Evolutionary conservation across 2,888 invertebrate species (phyloP).

Genomic region (Drosophila meridionalis): DNA sequence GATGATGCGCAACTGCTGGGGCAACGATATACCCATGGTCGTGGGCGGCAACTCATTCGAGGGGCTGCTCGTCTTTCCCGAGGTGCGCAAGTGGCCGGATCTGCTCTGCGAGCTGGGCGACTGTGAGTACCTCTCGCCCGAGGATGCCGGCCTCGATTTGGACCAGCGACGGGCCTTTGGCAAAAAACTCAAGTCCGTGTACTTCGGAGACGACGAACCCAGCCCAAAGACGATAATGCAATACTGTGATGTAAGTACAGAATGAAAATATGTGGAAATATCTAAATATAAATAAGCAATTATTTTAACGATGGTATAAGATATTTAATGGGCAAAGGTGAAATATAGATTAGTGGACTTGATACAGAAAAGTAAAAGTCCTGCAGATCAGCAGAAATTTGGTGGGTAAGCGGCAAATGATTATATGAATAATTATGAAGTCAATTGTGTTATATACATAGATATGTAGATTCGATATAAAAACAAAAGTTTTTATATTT

Average conservation of each 20-base stretch:
- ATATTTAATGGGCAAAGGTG: too few relatives aligned
- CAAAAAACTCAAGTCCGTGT: conserved; percentile 83
- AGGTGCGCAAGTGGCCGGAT: conserved; percentile 81
- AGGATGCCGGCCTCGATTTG: conserved; percentile 73
- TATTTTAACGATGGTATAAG: not conserved
- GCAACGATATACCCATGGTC: conserved; percentile 83
- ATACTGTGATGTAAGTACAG: conserved; percentile 82
- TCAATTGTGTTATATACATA: too few relatives aligned
- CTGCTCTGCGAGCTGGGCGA: conserved; percentile 75
- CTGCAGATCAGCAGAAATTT: too few relatives aligned
- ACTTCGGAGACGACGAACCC: conserved; percentile 85
- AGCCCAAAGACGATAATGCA: conserved; percentile 82
- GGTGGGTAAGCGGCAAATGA: too few relatives aligned
- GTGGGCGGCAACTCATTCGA: conserved; percentile 84
- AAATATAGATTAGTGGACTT: too few relatives aligned
- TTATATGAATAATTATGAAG: too few relatives aligned
- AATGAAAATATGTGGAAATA: not conserved
- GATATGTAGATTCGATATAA: too few relatives aligned
- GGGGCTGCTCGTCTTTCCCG: conserved; percentile 82
- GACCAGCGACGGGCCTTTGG: conserved; percentile 82
- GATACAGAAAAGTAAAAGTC: too few relatives aligned
- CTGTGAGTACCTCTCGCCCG: conserved; percentile 82
- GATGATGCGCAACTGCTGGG: conserved; percentile 84
- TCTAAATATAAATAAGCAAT: not conserved
- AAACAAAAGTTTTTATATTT: too few relatives aligned